Percentiles rank a stretch among this genome's conserved stretches.
Conservation (phyloP, 2,113 vertebrate species). For the Tachysurus fulvidraco region DNA sequence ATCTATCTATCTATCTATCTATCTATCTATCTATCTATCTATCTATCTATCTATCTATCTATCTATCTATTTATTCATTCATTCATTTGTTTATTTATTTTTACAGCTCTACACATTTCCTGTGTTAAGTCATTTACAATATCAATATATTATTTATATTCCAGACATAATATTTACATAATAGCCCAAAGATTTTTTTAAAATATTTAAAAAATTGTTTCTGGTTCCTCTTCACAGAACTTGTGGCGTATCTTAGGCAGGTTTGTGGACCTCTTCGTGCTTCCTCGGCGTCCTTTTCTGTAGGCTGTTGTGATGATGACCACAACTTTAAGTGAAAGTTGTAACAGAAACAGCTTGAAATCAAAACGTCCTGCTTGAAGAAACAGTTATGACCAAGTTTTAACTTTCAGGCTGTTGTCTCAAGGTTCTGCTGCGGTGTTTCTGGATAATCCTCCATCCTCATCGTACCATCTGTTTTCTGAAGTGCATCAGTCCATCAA, state of each 20-base stretch:
- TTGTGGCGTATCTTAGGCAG: neutral
- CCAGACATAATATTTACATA: too few relatives aligned
- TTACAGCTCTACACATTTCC: neutral
- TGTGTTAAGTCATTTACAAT: neutral
- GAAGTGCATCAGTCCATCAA: neutral
- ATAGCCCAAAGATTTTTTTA: neutral
- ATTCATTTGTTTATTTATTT: too few relatives aligned
- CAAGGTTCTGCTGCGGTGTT: neutral
- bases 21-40: too few relatives aligned
- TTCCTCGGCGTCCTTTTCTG: neutral
- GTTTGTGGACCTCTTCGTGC: neutral
- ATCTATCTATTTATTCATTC: too few relatives aligned
- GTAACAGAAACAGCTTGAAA: neutral
- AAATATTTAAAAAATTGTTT: too few relatives aligned
- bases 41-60: too few relatives aligned
- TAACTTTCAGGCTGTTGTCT: neutral
- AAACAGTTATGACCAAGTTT: neutral
- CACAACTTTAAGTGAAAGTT: neutral
- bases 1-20: too few relatives aligned
- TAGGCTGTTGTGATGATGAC: too few relatives aligned
- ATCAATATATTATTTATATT: too few relatives aligned
- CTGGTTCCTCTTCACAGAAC: neutral
- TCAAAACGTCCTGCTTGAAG: neutral
- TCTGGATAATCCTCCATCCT: neutral
- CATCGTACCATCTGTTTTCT: neutral